These are phyloP conservation scores for Gallinago jamesoni DNA, from an alignment of 2,113 vertebrate genomes.

Conservation along the genomic window DNA sequence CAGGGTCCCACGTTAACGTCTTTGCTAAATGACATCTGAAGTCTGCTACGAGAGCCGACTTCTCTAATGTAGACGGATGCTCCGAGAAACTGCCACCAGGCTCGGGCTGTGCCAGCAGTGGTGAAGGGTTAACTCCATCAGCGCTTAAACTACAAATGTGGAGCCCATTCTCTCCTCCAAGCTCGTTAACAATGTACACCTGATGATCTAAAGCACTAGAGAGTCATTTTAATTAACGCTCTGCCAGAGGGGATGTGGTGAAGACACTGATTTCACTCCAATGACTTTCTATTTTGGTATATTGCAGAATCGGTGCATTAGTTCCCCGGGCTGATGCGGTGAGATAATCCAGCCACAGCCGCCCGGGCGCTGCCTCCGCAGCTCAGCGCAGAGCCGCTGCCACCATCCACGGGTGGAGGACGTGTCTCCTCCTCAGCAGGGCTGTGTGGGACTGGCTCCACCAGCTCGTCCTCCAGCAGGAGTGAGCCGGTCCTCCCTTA, in stretches of 20 bases:
- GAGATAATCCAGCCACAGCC: background rate
- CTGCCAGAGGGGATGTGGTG: conserved; percentile 60
- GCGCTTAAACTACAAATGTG: background rate
- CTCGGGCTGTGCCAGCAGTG: background rate
- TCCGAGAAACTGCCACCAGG: background rate
- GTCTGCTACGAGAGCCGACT: background rate
- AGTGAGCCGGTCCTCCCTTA: background rate
- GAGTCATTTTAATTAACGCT: conserved; percentile 64
- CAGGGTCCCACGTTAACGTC: rapidly evolving
- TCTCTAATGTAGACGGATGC: background rate
- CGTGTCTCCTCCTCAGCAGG: rapidly evolving
- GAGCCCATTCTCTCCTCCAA: conserved; percentile 33
- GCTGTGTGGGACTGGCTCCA: rapidly evolving
- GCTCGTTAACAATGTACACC: conserved; percentile 59
- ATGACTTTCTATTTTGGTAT: conserved; percentile 56
- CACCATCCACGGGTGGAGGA: rapidly evolving
- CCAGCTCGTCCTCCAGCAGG: rapidly evolving
- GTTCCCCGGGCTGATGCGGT: background rate
- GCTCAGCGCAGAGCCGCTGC: background rate
- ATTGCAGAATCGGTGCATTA: background rate
- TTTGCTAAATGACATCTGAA: background rate
- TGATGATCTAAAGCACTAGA: conserved; percentile 65
- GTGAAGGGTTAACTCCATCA: conserved; percentile 57
- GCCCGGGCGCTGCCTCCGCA: background rate
- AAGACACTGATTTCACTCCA: conserved; percentile 63